Base-by-base conservation (phyloP, 2,797 vertebrate genomes). In the Diplodus sargus region DNA sequence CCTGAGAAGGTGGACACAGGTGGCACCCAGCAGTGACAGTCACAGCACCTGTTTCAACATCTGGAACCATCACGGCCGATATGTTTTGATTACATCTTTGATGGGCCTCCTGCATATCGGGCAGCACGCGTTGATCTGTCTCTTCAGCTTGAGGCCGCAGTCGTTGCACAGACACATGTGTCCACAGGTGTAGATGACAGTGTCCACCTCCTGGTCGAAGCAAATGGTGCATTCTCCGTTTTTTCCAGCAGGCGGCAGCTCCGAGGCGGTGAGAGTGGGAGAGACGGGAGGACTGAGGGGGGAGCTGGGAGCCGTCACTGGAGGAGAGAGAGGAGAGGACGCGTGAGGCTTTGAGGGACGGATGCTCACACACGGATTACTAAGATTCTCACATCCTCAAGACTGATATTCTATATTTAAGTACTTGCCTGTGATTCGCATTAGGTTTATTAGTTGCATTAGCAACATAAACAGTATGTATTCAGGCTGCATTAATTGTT, bases 131-230 rank as follows among this genome's bases (percentile, higher is more conserved):
- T 97, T 97, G 80, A 97, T 96, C 93, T 99, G 98, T 87, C 96
- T 96, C 95, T 97, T 97, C 90, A 99, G 96, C 92, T 97, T 98
- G 90, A 97, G 95, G 79, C 98, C 98, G 0, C 98, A 99, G 94
- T 96, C 96, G 79, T 97, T 96, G 90, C 98, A 99, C 92, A 99
- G 95, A 90, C 98, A 99, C 98, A 99, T 99, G 95, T 99, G 98
- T 94, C 98, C 98, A 1, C 98, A 99, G 2, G 98, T 98, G 94
- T 99, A 99, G 95, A 99, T 99, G 85, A 99, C 98, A 0, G 98
- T 98, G 94, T 99, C 98, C 87, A 99, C 98, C 82, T 99, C 98
- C 52, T 96, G 97, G 89, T 99, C 98, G 30, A 99, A 99, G 94
- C 98, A 99, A 62, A 99, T 96, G 0, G 97, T 97, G 92, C 98